Base-by-base conservation (phyloP, 2,113 vertebrate species). In the Rhinogobius similis region DNA sequence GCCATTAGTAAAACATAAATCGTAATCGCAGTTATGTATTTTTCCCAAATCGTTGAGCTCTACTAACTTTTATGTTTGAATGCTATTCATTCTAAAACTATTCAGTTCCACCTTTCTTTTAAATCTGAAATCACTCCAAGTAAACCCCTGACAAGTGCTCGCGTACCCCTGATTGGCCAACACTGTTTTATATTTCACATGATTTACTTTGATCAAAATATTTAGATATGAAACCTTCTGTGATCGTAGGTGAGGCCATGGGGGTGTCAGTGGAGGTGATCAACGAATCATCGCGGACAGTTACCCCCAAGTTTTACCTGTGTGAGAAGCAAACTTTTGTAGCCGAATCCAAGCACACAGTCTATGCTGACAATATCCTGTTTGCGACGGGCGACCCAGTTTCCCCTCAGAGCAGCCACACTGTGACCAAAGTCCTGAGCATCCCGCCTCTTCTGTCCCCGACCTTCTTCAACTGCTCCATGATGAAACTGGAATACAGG, bases 261-360 rank as follows among this genome's bases (percentile, higher is more conserved):
- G 74, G 61, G 6, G 81, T 92, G 11, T 79, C 72, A 29, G 74
- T 82, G 4, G 80, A 91, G 56, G 73, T 92, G 0, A 21, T 82
- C 59, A 92, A 92, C 32, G 59, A 70, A 21, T 87, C 89, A 1
- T 48, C 78, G 0, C 24, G 43, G 0, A 43, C 75, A 13, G 78
- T 91, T 14, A 88, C 68, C 4, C 89, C 87, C 32, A 87, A 43
- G 52, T 82, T 92, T 68, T 88, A 77, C 73, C 74, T 91, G 59
- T 86, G 85, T 68, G 87, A 91, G 68, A 87, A 87, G 77, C 90
- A 90, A 69, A 91, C 86, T 1, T 92, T 92, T 74, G 87, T 84
- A 0, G 73, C 78, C 21, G 29, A 74, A 53, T 78, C 85, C 8
- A 78, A 78, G 79, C 77, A 66, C 48, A 76, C 24, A 1, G 74